These are phyloP conservation scores for Trachelus iudaicus DNA, from an alignment of 2,888 invertebrate species.

Conservation along the genomic window DNA sequence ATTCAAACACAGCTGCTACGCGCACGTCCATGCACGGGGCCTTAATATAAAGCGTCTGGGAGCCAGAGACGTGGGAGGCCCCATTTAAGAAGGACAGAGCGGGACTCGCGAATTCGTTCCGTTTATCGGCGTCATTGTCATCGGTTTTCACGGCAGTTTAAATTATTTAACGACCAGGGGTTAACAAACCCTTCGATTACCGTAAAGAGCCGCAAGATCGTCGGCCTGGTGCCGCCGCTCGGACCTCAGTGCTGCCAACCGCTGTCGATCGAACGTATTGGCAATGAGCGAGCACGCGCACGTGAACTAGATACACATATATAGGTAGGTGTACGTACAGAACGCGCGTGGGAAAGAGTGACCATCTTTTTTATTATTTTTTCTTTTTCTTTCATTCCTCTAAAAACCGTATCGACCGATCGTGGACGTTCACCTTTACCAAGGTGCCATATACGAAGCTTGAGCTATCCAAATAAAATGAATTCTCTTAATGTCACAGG, in stretches of 20 bases:
- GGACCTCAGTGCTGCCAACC: neutral
- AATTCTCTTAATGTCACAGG: neutral
- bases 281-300: neutral
- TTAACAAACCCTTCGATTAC: neutral
- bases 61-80: neutral
- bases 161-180: constrained; percentile 3
- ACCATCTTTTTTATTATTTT: neutral
- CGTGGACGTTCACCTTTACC: neutral
- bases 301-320: neutral
- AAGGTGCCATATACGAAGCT: neutral
- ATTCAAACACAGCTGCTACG: neutral
- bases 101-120: constrained; percentile 10
- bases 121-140: constrained; percentile 15
- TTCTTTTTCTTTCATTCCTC: neutral
- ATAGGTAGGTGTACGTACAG: neutral
- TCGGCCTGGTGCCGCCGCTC: neutral
- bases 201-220: neutral
- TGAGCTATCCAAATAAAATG: neutral
- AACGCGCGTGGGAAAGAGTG: neutral
- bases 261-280: neutral
- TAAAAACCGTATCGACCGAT: neutral
- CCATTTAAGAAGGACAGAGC: neutral
- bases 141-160: constrained; percentile 19
- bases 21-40: neutral
- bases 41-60: neutral